These are phyloP conservation scores for Helarctos malayanus DNA, from an alignment of 2,797 vertebrate species.

Conservation along the genomic window DNA sequence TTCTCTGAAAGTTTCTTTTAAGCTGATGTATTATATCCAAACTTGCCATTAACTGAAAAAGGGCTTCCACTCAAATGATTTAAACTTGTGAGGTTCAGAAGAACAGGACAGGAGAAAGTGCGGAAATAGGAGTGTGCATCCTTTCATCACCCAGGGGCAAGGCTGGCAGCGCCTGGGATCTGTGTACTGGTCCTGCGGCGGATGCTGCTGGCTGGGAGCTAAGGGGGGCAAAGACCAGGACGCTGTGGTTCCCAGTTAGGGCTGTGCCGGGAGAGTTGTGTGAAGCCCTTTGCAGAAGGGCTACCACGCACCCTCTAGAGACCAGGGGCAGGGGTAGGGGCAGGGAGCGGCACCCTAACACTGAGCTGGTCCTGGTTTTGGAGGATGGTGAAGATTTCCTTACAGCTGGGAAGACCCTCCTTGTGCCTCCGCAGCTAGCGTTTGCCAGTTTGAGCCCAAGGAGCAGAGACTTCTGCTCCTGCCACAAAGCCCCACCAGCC, in stretches of 20 bases:
- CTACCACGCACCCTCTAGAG: neutral
- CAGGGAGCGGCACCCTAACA: neutral
- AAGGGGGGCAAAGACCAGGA: neutral
- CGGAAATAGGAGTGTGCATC: neutral
- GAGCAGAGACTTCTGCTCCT: neutral
- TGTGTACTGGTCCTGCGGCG: no score
- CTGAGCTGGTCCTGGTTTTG: neutral
- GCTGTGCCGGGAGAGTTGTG: neutral
- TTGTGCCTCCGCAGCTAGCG: neutral
- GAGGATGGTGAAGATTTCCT: neutral
- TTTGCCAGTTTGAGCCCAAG: neutral
- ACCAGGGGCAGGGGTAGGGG: neutral
- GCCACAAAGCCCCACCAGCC: no score
- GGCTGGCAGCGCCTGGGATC: neutral
- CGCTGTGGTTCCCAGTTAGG: neutral
- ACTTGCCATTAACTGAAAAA: neutral
- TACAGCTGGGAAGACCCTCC: neutral
- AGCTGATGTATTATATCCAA: neutral
- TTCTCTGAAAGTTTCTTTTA: conserved; percentile 34
- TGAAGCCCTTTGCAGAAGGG: neutral
- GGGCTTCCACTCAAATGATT: neutral
- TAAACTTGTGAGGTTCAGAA: neutral
- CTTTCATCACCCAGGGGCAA: fast-evolving
- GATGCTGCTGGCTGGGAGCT: neutral
- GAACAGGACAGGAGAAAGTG: neutral